A percentile compares a stretch with the other conserved stretches of the same genome.
These are phyloP conservation scores for Mercenaria mercenaria DNA, from an alignment of 1,140 invertebrate species.

Conservation along the genomic window DNA sequence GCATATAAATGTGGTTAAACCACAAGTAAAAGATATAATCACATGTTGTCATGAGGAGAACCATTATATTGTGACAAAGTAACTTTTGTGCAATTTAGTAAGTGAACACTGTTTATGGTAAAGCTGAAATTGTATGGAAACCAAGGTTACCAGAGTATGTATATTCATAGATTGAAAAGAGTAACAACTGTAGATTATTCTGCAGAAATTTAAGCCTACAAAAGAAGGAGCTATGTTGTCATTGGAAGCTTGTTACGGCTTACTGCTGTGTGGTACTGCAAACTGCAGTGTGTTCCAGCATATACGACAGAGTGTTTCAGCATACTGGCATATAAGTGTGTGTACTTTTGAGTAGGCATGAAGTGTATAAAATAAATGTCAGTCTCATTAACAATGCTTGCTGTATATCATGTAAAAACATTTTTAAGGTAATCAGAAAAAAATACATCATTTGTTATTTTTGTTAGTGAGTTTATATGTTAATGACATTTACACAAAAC, in stretches of 20 bases:
- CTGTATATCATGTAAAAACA: neutral
- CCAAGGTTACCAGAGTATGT: too few species aligned
- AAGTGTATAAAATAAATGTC: neutral
- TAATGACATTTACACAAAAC: neutral
- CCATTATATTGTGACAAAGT: neutral
- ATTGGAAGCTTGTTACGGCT: too few species aligned
- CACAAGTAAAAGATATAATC: neutral
- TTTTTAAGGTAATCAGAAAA: neutral
- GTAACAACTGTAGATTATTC: too few species aligned
- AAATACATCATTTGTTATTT: conserved; percentile 11
- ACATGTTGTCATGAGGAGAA: neutral
- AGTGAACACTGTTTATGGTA: neutral
- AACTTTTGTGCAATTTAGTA: conserved; percentile 9
- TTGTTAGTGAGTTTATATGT: conserved; percentile 4
- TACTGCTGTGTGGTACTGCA: neutral
- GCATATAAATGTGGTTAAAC: conserved; percentile 9
- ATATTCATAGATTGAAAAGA: too few species aligned
- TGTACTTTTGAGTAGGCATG: neutral
- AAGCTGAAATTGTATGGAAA: neutral
- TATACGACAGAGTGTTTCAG: neutral
- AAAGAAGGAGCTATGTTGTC: too few species aligned
- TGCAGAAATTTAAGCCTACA: too few species aligned
- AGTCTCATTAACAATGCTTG: neutral
- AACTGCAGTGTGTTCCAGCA: neutral
- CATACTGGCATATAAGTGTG: neutral